phyloP scores from a whole-genome alignment of 2,797 vertebrate genomes.

The Podarcis siculus region DNA sequence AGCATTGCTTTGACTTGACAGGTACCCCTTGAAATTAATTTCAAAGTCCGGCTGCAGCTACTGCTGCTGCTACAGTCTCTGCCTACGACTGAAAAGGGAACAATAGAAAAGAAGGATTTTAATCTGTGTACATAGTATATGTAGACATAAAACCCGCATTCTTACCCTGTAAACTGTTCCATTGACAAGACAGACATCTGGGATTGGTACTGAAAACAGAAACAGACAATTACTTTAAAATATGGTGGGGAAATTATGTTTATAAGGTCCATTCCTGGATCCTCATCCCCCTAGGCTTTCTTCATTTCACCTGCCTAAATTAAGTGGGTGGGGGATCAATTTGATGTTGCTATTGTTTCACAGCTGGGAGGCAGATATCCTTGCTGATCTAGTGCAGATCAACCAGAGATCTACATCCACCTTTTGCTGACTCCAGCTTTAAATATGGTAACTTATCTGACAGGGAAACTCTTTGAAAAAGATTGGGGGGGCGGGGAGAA shows the following conservation, averaged over 20 bases:
- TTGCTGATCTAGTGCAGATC: too few relatives aligned
- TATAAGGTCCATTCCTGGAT: background rate
- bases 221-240: background rate
- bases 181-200: conserved; percentile 76
- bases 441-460: background rate
- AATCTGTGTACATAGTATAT: background rate
- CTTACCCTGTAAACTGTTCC: conserved; percentile 78
- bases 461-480: too few relatives aligned
- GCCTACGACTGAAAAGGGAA: background rate
- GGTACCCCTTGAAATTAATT: background rate
- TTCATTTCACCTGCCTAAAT: too few relatives aligned
- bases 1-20: background rate
- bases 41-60: background rate
- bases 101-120: background rate
- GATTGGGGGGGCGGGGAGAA: too few relatives aligned
- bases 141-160: background rate
- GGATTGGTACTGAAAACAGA: conserved; percentile 68
- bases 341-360: too few relatives aligned
- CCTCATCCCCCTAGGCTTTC: too few relatives aligned
- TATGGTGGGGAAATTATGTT: background rate
- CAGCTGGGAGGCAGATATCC: too few relatives aligned
- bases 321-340: too few relatives aligned
- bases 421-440: too few relatives aligned
- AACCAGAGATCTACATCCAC: too few relatives aligned
- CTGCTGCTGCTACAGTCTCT: background rate